phyloP scores from a whole-genome alignment of 2,888 invertebrate species.

The Yponomeuta cagnagella region DNA sequence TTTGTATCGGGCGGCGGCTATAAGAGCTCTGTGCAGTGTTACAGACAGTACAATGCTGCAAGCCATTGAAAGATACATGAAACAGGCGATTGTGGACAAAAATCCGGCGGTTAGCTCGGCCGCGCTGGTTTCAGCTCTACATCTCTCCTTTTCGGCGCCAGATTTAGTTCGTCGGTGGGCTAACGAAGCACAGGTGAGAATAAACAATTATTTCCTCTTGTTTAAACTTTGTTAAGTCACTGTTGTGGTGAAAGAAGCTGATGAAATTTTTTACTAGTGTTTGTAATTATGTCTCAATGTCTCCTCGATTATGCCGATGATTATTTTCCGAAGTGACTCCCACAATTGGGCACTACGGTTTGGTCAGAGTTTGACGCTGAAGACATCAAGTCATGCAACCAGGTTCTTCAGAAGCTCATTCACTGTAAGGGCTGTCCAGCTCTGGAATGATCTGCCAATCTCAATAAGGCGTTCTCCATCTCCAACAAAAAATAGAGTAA shows the following conservation, averaged over 20 bases:
- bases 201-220: conserved; percentile 14
- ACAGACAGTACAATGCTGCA: conserved; percentile 97
- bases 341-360: no score
- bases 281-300: no score
- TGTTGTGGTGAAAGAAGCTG: neutral
- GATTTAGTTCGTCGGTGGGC: conserved; percentile 99
- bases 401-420: no score
- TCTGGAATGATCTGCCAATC: no score
- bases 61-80: conserved; percentile 99
- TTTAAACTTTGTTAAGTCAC: neutral
- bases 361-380: no score
- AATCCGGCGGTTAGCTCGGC: conserved; percentile 97
- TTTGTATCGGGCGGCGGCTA: conserved; percentile 93
- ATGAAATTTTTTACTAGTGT: no score
- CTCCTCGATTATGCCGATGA: no score
- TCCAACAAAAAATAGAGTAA: no score
- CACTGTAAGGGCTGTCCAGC: no score
- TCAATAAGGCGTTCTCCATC: no score
- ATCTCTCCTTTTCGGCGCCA: conserved; percentile 84
- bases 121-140: conserved; percentile 94
- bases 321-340: no score
- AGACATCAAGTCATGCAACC: no score
- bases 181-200: conserved; percentile 96
- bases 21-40: conserved; percentile 97
- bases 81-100: conserved; percentile 99